Conservation (phyloP, 2,888 invertebrate genomes). For the Synergus laeviventris region DNA sequence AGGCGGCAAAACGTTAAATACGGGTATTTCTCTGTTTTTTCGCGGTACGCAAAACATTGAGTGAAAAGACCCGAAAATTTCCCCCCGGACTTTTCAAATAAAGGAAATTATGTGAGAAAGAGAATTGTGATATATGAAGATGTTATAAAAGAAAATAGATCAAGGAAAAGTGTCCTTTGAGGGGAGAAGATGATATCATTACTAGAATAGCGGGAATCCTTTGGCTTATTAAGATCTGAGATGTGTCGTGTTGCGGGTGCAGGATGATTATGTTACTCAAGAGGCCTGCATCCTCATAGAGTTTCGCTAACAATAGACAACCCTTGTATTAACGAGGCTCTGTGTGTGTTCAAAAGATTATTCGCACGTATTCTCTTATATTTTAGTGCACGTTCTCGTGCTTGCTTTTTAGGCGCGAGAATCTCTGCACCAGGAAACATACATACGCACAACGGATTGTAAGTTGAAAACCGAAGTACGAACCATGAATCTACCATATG, state of each 20-base stretch:
- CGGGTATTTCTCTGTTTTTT: slow-evolving; percentile 42
- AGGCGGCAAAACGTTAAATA: slow-evolving; percentile 57
- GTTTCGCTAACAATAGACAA: slow-evolving; percentile 65
- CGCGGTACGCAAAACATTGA: slow-evolving; percentile 47
- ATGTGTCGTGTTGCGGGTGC: neutral
- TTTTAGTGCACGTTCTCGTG: neutral
- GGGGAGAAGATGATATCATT: no score
- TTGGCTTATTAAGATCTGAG: neutral
- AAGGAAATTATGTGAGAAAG: neutral
- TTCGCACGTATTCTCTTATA: slow-evolving; percentile 55
- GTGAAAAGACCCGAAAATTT: slow-evolving; percentile 26
- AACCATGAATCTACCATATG: slow-evolving; percentile 63
- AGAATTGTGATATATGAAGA: neutral
- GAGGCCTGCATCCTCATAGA: neutral
- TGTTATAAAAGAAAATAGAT: neutral
- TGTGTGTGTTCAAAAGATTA: slow-evolving; percentile 62
- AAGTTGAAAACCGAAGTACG: slow-evolving; percentile 26
- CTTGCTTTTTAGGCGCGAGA: slow-evolving; percentile 15
- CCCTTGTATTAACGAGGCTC: slow-evolving; percentile 62
- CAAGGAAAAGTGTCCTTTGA: neutral
- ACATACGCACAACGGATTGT: slow-evolving; percentile 4
- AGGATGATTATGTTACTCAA: slow-evolving; percentile 12
- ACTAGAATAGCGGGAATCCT: neutral
- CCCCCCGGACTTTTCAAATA: neutral
- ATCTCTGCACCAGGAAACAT: slow-evolving; percentile 24